Percentiles rank a stretch among this genome's conserved stretches.
These are phyloP conservation scores for Poeciliopsis turneri DNA, from an alignment of 2,797 vertebrate species.

Conservation along the genomic window DNA sequence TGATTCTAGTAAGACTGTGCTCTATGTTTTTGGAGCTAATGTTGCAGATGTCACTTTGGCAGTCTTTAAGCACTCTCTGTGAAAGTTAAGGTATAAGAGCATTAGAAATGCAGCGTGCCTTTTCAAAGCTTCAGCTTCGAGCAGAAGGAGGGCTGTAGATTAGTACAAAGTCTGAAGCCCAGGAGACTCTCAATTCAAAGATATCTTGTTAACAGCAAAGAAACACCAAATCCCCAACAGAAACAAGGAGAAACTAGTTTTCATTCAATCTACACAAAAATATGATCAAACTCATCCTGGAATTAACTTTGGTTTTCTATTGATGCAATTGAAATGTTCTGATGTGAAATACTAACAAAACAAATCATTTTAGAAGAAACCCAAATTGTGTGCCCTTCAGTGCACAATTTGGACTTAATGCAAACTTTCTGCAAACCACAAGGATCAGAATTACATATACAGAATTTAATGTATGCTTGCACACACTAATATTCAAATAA, in stretches of 20 bases:
- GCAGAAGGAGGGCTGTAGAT: not conserved
- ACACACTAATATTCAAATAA: not conserved
- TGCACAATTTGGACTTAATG: not conserved
- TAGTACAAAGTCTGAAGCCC: not conserved
- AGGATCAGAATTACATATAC: not conserved
- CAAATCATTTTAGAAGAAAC: not conserved
- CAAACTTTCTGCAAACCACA: not conserved
- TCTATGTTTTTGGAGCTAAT: conserved; percentile 24
- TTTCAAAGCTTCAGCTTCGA: not conserved
- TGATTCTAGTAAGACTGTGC: conserved; percentile 43
- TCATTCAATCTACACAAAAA: not conserved
- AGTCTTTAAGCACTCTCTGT: not conserved
- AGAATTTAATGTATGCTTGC: not conserved
- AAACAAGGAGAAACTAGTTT: not conserved
- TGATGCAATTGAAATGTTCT: not conserved
- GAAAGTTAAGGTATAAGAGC: not conserved
- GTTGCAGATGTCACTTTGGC: conserved; percentile 1
- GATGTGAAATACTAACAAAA: not conserved
- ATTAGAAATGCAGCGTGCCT: not conserved
- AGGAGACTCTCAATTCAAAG: not conserved
- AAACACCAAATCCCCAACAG: not conserved
- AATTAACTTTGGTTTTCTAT: not conserved
- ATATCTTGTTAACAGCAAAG: not conserved
- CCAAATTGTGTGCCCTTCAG: too few relatives aligned
- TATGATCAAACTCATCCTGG: not conserved